phyloP scores from a whole-genome alignment of 2,797 vertebrate species.

The Gymnothorax javanicus region DNA sequence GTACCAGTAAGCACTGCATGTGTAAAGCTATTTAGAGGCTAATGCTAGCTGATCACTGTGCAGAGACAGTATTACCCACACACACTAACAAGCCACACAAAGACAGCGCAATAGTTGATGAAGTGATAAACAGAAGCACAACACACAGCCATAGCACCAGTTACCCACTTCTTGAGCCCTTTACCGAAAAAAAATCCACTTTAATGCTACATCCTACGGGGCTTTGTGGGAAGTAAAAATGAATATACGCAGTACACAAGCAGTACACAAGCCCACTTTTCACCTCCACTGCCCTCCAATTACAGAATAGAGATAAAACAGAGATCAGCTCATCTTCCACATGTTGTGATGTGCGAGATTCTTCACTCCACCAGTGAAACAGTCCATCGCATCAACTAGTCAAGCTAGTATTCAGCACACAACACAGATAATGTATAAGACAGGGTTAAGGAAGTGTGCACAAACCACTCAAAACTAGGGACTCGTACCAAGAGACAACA shows the following conservation, averaged over 20 bases:
- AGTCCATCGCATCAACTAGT: background rate
- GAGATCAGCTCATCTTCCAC: background rate
- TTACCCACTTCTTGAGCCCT: background rate
- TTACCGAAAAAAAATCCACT: background rate
- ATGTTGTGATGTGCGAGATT: background rate
- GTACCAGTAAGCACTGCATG: background rate
- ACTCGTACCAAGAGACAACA: no score
- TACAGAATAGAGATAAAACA: background rate
- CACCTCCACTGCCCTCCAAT: background rate
- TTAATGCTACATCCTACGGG: background rate
- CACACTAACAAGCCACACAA: background rate
- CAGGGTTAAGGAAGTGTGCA: no score
- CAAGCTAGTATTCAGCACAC: background rate
- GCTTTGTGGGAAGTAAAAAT: background rate
- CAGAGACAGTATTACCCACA: background rate
- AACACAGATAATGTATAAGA: no score
- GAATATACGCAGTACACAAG: background rate
- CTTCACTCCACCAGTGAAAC: background rate
- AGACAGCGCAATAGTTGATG: background rate
- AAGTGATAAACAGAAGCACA: background rate
- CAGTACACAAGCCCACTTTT: background rate
- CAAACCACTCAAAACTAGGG: no score
- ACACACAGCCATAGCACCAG: background rate
- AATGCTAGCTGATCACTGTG: background rate
- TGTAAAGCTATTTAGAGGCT: background rate